These are phyloP conservation scores for Solen grandis DNA, from an alignment of 1,140 invertebrate genomes.

Conservation along the genomic window DNA sequence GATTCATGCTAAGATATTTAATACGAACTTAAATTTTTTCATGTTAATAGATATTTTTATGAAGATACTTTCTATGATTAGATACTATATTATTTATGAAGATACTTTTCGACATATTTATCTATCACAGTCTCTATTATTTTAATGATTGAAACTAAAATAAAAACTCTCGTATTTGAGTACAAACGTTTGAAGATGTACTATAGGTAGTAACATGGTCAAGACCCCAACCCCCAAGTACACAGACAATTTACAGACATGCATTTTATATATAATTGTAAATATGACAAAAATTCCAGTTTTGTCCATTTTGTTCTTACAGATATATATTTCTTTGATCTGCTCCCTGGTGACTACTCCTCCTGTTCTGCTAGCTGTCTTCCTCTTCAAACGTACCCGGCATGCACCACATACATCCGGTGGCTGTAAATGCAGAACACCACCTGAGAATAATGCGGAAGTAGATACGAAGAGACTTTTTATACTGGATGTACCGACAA, in stretches of 20 bases:
- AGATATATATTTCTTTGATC: slow-evolving; percentile 37
- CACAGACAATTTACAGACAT: no score
- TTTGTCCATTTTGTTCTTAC: slow-evolving; percentile 1
- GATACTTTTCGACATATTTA: background rate
- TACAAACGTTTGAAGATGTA: background rate
- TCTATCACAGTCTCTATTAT: background rate
- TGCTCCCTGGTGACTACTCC: slow-evolving; percentile 38
- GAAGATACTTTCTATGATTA: background rate
- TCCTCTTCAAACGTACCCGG: slow-evolving; percentile 38
- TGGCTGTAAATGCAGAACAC: no score
- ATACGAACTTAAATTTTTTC: background rate
- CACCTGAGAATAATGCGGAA: no score
- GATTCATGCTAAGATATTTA: background rate
- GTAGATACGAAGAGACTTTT: no score
- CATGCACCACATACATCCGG: slow-evolving; percentile 30
- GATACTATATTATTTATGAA: background rate
- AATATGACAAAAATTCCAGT: background rate
- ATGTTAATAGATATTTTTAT: background rate
- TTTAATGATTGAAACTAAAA: background rate
- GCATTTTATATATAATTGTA: background rate
- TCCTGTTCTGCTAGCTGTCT: background rate
- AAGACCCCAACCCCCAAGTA: background rate
- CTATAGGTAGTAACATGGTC: background rate
- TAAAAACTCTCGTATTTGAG: background rate
- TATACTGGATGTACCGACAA: no score